Evolutionary conservation across 2,888 invertebrate genomes (phyloP).

Genomic region (Cantharis rufa): DNA sequence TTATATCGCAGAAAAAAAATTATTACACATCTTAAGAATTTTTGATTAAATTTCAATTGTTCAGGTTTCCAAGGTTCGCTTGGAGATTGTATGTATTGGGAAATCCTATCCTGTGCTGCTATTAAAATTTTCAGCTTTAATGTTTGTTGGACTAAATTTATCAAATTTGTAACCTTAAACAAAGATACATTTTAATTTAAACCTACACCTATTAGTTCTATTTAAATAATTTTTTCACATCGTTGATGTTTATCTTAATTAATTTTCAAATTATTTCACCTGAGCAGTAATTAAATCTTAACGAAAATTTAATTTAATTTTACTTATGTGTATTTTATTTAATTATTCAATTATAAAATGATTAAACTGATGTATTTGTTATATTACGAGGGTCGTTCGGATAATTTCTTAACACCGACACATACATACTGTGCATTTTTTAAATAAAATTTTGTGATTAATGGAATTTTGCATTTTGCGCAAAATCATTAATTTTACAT

Average conservation of each 20-base stretch:
- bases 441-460: too few relatives aligned
- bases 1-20: neutral
- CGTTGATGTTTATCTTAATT: neutral
- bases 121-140: neutral
- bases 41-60: neutral
- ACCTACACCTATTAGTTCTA: neutral
- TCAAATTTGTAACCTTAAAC: neutral
- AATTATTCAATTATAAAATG: too few relatives aligned
- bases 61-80: neutral
- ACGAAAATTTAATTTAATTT: neutral
- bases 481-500: too few relatives aligned
- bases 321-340: neutral
- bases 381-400: too few relatives aligned
- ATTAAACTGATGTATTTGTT: too few relatives aligned
- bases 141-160: neutral
- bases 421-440: too few relatives aligned
- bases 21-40: neutral
- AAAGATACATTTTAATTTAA: neutral
- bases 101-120: neutral
- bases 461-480: too few relatives aligned
- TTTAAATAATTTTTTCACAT: neutral
- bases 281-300: neutral
- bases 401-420: too few relatives aligned
- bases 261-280: neutral
- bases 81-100: neutral